phyloP scores from a whole-genome alignment of 2,888 invertebrate genomes.

The Melangyna quadrimaculata region DNA sequence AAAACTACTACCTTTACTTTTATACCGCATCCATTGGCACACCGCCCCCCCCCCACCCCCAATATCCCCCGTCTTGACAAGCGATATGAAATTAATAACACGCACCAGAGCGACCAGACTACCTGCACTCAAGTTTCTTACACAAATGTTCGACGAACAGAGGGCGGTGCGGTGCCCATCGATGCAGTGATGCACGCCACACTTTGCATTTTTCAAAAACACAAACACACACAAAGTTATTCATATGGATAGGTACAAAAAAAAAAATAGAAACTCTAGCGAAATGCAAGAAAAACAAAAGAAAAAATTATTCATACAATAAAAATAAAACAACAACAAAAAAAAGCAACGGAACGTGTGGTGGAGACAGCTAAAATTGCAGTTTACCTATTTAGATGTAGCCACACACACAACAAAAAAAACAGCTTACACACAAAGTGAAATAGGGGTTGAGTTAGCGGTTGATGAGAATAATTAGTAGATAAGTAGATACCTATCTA shows the following conservation, averaged over 20 bases:
- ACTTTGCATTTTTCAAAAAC: slow-evolving; percentile 38
- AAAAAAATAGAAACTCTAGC: slow-evolving; percentile 33
- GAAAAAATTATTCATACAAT: not conserved
- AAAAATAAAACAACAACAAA: too few relatives aligned
- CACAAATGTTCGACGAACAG: not conserved
- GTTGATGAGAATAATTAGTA: slow-evolving; percentile 52
- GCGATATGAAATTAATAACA: slow-evolving; percentile 66
- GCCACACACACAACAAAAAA: not conserved
- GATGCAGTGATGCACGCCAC: slow-evolving; percentile 65
- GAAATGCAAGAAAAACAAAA: slow-evolving; percentile 48
- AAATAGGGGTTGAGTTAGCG: slow-evolving; percentile 37
- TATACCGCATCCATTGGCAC: not conserved
- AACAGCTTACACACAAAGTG: not conserved
- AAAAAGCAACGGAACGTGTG: slow-evolving; percentile 38
- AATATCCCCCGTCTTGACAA: not conserved
- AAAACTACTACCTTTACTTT: slow-evolving; percentile 2
- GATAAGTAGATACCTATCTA: slow-evolving; percentile 62
- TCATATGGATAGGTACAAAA: too few relatives aligned
- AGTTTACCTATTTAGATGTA: not conserved
- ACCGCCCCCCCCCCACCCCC: not conserved
- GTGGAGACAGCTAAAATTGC: slow-evolving; percentile 19
- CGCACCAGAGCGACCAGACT: slow-evolving; percentile 27
- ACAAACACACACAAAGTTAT: not conserved
- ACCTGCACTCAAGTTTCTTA: slow-evolving; percentile 11
- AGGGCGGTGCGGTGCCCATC: slow-evolving; percentile 37